phyloP scores from a whole-genome alignment of 1,140 invertebrate species.

The Bemisia tabaci region DNA sequence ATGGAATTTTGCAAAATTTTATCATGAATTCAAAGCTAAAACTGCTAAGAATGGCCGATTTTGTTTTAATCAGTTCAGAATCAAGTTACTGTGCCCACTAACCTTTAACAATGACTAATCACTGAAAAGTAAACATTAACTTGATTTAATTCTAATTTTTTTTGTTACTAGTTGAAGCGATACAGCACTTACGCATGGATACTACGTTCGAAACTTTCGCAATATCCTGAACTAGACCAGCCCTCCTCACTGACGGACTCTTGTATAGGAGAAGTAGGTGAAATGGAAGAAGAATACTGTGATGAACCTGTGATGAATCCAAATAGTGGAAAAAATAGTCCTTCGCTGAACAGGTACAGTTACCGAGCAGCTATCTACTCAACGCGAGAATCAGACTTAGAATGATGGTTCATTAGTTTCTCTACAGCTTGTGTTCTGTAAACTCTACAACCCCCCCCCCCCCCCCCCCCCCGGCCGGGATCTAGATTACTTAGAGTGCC shows the following conservation, averaged over 20 bases:
- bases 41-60: no score
- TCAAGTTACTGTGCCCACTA: no score
- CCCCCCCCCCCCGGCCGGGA: not conserved
- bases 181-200: conserved; percentile 76
- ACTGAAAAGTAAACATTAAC: no score
- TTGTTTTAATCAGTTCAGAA: no score
- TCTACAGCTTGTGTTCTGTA: not conserved
- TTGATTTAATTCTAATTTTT: conserved; percentile 12
- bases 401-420: not conserved
- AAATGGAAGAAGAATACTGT: conserved; percentile 18
- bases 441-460: not conserved
- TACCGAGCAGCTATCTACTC: conserved; percentile 24
- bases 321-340: conserved; percentile 12
- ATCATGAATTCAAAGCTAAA: no score
- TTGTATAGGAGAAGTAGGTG: conserved; percentile 9
- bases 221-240: conserved; percentile 45
- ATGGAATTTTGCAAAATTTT: no score
- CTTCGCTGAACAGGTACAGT: conserved; percentile 24
- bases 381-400: conserved; percentile 2
- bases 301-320: conserved; percentile 14
- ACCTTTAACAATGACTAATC: no score
- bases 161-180: conserved; percentile 57
- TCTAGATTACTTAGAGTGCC: no score
- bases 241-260: conserved; percentile 30
- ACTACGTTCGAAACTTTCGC: conserved; percentile 49